These are phyloP conservation scores for Syngnathus rostellatus DNA, from an alignment of 2,797 vertebrate species.

Conservation along the genomic window DNA sequence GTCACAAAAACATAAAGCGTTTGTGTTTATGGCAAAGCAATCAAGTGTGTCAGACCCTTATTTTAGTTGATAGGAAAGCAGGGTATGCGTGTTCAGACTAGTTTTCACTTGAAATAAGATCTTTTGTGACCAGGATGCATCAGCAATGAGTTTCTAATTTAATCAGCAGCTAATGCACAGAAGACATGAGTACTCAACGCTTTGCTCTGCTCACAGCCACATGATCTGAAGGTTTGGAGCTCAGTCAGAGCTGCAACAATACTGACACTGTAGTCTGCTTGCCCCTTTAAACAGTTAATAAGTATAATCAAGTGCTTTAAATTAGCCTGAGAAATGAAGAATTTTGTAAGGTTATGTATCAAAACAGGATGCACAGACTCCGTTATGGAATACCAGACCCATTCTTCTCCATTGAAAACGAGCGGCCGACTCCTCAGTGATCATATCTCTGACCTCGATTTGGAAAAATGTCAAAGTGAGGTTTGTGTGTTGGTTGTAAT, in stretches of 20 bases:
- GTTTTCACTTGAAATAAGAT: background rate
- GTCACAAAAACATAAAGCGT: background rate
- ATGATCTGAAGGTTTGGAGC: constrained; percentile 21
- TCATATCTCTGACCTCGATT: background rate
- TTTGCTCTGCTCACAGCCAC: constrained; percentile 20
- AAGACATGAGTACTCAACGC: background rate
- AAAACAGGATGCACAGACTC: constrained; percentile 24
- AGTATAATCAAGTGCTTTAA: constrained; percentile 49
- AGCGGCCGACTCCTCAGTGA: background rate
- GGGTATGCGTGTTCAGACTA: background rate
- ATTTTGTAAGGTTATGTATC: constrained; percentile 10
- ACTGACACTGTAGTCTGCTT: constrained; percentile 36
- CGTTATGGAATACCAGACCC: constrained; percentile 14
- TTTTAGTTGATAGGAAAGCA: background rate
- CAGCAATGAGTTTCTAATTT: background rate
- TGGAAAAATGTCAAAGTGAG: background rate
- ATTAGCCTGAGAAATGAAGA: constrained; percentile 34
- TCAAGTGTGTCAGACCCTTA: background rate
- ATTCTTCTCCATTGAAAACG: background rate
- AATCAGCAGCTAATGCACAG: constrained; percentile 1
- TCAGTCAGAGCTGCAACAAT: constrained; percentile 30
- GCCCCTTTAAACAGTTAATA: constrained; percentile 34
- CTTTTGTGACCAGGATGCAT: background rate
- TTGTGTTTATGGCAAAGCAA: background rate
- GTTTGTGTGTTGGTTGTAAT: background rate